phyloP scores from a whole-genome alignment of 2,113 vertebrate genomes.

The Damaliscus lunatus region DNA sequence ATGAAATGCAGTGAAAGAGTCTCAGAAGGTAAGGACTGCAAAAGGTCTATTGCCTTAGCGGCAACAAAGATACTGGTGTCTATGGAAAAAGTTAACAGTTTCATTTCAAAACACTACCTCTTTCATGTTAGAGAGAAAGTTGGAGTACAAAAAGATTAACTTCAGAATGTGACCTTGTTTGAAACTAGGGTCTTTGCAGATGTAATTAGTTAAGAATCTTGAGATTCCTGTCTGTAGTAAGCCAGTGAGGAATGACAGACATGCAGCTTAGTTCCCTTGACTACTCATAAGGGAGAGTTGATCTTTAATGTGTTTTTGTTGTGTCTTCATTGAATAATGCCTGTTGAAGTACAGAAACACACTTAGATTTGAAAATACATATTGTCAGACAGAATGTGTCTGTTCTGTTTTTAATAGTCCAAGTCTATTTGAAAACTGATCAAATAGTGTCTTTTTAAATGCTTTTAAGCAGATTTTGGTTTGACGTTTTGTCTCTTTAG shows the following conservation, averaged over 20 bases:
- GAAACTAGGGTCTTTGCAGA: background rate
- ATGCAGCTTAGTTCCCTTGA: conserved; percentile 10
- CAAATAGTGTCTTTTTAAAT: conserved; percentile 40
- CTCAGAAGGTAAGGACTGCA: background rate
- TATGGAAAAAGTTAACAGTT: background rate
- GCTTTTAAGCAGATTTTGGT: conserved; percentile 59
- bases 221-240: background rate
- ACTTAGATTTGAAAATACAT: conserved; percentile 47
- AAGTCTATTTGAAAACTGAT: conserved; percentile 54
- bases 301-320: conserved; percentile 47
- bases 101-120: background rate
- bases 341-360: conserved; percentile 39
- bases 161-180: background rate
- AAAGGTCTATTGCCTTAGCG: background rate
- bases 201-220: background rate
- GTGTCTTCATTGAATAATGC: conserved; percentile 25
- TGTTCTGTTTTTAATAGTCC: conserved; percentile 45
- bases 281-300: background rate
- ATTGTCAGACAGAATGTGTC: conserved; percentile 60
- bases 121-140: background rate
- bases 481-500: conserved; percentile 51
- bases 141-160: background rate
- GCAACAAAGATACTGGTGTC: background rate
- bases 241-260: background rate
- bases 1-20: background rate